These are phyloP conservation scores for Tiliacea aurago DNA, from an alignment of 2,888 invertebrate genomes.

Conservation along the genomic window DNA sequence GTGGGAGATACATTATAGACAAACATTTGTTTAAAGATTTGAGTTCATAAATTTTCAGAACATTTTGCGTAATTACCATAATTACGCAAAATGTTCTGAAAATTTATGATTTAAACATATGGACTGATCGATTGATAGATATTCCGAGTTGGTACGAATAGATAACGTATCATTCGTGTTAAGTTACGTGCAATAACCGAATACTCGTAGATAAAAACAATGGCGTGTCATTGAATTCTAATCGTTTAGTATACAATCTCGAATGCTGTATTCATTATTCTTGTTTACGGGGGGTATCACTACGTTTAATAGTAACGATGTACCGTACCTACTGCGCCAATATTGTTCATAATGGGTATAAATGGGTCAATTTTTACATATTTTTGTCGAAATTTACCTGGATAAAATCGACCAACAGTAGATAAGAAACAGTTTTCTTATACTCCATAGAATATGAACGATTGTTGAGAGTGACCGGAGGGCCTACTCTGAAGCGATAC, in stretches of 20 bases:
- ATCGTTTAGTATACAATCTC: slow-evolving; percentile 16
- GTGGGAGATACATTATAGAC: neutral
- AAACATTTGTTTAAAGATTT: neutral
- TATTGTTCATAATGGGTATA: neutral
- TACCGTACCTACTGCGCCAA: neutral
- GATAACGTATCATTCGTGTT: slow-evolving; percentile 34
- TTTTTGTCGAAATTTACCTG: neutral
- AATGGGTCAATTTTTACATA: slow-evolving; percentile 5
- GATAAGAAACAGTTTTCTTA: neutral
- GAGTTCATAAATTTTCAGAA: no score
- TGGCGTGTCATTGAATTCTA: slow-evolving; percentile 5
- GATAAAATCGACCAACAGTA: neutral
- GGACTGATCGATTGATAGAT: neutral
- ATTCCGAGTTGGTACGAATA: neutral
- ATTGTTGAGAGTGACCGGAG: neutral
- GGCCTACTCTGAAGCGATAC: no score
- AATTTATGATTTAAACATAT: neutral
- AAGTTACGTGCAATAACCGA: neutral
- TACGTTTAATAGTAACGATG: neutral
- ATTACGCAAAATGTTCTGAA: neutral
- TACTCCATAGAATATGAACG: neutral
- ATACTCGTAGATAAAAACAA: slow-evolving; percentile 4
- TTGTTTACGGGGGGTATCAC: slow-evolving; percentile 18
- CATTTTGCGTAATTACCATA: no score
- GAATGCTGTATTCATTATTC: slow-evolving; percentile 13